Evolutionary conservation across 92 coral and sea anemone genomes (phyloP).

Genomic region (Umimayanthus kanabou): DNA sequence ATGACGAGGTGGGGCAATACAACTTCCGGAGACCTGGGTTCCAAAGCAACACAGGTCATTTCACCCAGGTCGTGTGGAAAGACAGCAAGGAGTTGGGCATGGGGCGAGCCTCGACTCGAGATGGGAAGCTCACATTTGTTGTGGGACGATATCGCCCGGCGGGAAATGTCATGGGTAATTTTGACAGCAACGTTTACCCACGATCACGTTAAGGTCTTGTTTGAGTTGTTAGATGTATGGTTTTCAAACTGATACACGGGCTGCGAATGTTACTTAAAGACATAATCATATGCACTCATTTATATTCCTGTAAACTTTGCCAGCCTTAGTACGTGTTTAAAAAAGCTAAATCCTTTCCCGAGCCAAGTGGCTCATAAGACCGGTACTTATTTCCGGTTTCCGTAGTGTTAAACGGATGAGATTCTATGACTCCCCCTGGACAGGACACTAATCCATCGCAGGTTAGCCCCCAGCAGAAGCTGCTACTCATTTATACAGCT

Average conservation of each 20-base stretch:
- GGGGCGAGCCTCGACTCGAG: conserved; percentile 78
- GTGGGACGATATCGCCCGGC: conserved; percentile 94
- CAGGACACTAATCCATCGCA: too few relatives aligned
- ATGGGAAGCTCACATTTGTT: conserved; percentile 72
- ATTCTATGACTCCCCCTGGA: too few relatives aligned
- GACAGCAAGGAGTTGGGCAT: conserved; percentile 83
- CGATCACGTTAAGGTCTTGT: neutral
- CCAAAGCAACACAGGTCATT: conserved; percentile 88
- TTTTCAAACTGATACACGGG: neutral
- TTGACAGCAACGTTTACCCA: conserved; percentile 45
- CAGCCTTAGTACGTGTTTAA: too few relatives aligned
- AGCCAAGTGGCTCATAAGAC: too few relatives aligned
- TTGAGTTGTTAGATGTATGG: neutral
- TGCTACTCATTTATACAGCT: too few relatives aligned
- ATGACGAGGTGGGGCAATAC: conserved; percentile 79
- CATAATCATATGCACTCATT: too few relatives aligned
- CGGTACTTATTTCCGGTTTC: too few relatives aligned
- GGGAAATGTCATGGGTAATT: conserved; percentile 72
- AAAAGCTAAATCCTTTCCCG: too few relatives aligned
- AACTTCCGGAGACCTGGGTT: conserved; percentile 80
- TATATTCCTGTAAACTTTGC: too few relatives aligned
- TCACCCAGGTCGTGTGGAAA: conserved; percentile 96
- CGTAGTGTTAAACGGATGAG: too few relatives aligned
- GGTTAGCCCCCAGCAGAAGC: too few relatives aligned
- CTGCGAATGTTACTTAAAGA: too few relatives aligned